Conservation (phyloP, 2,113 vertebrate genomes). For the Spea multiplicata region DNA sequence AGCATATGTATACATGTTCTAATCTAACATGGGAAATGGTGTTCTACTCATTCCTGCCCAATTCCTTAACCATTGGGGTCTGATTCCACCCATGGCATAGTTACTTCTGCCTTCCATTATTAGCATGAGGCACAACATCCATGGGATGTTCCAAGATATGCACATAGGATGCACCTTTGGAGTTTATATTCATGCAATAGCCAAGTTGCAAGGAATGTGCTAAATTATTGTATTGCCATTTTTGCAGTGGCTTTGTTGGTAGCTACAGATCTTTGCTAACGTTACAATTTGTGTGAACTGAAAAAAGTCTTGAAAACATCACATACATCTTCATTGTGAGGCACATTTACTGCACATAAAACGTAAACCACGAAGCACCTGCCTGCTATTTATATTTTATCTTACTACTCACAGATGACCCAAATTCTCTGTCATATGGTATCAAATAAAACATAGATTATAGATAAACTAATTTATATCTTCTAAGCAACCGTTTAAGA, state of each 20-base stretch:
- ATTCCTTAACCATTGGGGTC: no score
- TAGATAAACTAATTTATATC: constrained; percentile 15
- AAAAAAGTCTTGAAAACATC: constrained; percentile 23
- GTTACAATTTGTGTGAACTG: constrained; percentile 25
- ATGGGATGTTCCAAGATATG: no score
- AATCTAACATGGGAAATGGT: no score
- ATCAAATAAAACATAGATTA: constrained; percentile 26
- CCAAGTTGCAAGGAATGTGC: no score
- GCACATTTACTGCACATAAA: constrained; percentile 31
- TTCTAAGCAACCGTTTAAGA: constrained; percentile 27
- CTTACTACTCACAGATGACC: constrained; percentile 34
- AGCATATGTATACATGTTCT: no score
- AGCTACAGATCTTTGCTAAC: constrained; percentile 13
- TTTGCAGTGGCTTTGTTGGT: constrained; percentile 37
- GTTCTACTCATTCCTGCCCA: no score
- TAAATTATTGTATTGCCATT: background rate
- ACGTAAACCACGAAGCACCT: constrained; percentile 20
- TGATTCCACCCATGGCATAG: no score
- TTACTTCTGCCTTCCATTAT: no score
- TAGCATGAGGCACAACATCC: no score
- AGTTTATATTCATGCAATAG: no score
- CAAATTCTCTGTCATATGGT: constrained; percentile 21
- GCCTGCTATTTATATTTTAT: constrained; percentile 34
- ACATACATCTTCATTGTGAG: constrained; percentile 12
- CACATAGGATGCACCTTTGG: no score